Conservation (phyloP, 53 echinoderm and acorn worm species). For the Astropecten irregularis region DNA sequence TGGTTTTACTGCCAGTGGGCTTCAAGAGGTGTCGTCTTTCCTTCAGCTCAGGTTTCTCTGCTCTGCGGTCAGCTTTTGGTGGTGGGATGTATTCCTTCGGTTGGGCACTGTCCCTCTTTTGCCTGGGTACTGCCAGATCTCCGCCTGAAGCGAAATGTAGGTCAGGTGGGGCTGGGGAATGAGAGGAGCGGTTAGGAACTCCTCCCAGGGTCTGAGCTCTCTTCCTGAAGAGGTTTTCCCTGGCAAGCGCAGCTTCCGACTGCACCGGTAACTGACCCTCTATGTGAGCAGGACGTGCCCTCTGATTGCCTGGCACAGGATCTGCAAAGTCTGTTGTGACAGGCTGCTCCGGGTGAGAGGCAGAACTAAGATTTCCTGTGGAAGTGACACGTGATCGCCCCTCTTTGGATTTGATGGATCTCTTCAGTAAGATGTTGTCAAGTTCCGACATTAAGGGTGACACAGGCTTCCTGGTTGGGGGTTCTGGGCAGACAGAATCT, state of each 20-base stretch:
- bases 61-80: background rate
- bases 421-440: background rate
- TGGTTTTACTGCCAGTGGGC: too few species aligned
- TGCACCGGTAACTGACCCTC: background rate
- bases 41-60: background rate
- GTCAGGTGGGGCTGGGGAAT: background rate
- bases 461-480: background rate
- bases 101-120: background rate
- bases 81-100: background rate
- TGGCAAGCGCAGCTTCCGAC: background rate
- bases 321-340: background rate
- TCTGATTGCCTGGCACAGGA: too few species aligned
- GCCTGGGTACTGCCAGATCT: background rate
- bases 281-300: too few species aligned
- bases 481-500: background rate
- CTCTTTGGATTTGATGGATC: background rate
- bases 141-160: background rate
- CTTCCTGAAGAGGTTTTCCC: background rate
- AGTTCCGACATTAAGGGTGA: conserved; percentile 1
- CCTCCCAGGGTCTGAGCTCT: background rate
- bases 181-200: background rate
- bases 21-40: too few species aligned
- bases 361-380: background rate
- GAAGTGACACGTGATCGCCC: conserved; percentile 2
- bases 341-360: background rate